phyloP scores from a whole-genome alignment of 2,113 vertebrate species.

The Taxidea taxus region DNA sequence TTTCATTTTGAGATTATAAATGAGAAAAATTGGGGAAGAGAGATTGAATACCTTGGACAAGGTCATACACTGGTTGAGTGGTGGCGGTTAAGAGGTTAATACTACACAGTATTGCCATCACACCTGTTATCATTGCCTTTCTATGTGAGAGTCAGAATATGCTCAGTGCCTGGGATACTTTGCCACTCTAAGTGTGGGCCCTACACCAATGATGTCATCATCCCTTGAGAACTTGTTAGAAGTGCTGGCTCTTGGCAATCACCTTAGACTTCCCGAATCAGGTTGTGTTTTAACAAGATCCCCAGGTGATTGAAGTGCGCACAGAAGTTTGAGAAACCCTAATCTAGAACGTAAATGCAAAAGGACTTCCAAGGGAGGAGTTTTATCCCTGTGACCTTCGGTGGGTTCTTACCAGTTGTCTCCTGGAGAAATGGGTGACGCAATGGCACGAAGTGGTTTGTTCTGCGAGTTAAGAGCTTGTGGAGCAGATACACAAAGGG shows the following conservation, averaged over 20 bases:
- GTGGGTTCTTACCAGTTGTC: background rate
- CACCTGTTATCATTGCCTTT: background rate
- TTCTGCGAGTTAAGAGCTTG: background rate
- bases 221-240: conserved; percentile 28
- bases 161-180: background rate
- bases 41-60: background rate
- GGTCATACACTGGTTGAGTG: background rate
- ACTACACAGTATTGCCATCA: background rate
- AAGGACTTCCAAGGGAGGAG: background rate
- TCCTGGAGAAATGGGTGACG: background rate
- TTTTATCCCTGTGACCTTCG: background rate
- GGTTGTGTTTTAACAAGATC: conserved; percentile 27
- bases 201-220: background rate
- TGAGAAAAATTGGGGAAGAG: background rate
- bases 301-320: background rate
- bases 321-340: background rate
- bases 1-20: background rate
- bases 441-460: background rate
- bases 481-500: background rate
- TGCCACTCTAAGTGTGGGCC: background rate
- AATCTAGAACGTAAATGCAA: background rate
- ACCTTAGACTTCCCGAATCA: background rate
- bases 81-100: background rate
- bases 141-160: background rate
- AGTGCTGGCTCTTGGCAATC: background rate